These are phyloP conservation scores for Brachyrhaphis roseni DNA, from an alignment of 2,797 vertebrate genomes.

Conservation along the genomic window DNA sequence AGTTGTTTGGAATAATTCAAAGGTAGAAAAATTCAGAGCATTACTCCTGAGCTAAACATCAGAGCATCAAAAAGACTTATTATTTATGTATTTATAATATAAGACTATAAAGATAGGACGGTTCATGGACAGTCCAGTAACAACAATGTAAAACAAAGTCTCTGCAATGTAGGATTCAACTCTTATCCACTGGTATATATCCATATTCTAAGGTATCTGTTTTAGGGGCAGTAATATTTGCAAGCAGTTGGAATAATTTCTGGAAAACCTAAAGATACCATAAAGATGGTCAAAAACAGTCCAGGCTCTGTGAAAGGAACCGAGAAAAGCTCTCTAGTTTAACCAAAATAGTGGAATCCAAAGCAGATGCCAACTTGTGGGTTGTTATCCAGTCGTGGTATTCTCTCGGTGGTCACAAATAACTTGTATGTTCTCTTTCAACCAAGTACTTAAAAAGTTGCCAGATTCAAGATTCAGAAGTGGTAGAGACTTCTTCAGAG, in stretches of 20 bases:
- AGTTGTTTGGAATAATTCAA: not conserved
- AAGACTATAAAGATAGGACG: not conserved
- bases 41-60: no score
- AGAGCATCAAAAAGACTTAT: not conserved
- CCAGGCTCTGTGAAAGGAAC: not conserved
- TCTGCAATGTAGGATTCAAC: not conserved
- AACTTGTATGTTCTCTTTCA: not conserved
- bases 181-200: not conserved
- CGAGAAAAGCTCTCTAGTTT: not conserved
- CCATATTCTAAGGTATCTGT: not conserved
- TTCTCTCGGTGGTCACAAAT: not conserved
- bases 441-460: not conserved
- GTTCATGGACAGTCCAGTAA: not conserved
- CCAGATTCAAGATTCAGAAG: not conserved
- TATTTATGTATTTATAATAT: not conserved
- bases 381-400: not conserved
- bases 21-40: not conserved
- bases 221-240: not conserved
- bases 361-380: not conserved
- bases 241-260: not conserved
- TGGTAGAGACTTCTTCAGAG: not conserved
- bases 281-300: not conserved
- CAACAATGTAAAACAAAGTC: not conserved
- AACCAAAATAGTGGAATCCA: not conserved
- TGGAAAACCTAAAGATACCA: not conserved